Base-by-base conservation (phyloP, 2,113 vertebrate species). In the Romanogobio albipinnatus region DNA sequence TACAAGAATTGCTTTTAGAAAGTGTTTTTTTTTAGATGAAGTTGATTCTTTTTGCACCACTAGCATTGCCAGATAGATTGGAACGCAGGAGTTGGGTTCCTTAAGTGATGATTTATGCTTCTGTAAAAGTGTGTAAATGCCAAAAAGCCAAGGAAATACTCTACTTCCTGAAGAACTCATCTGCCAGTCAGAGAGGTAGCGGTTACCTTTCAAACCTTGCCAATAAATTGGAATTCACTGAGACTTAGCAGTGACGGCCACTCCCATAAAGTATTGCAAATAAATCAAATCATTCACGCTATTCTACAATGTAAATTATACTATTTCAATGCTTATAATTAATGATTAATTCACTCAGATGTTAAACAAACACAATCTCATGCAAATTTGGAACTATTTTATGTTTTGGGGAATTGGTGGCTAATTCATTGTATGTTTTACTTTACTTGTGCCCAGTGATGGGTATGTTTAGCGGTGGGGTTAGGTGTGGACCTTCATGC, bases 1-100 rank as follows among this genome's bases (percentile, higher is more conserved):
- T 81, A 68, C 68, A 81, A 29, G 1, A 43, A 71, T 24, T 70
- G 66, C 49, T 82, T 82, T 73, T 5, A 70, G 26, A 36, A n/a
- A 39, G 17, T 0, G 7, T 0, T 10, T 80, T 43, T 82, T 80
- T 17, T 9, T n/a, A 15, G 39, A 49, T 51, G 17, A 81, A 51
- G 9, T 29, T 7, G 6, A 19, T 47, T 2, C 9, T 49, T 24
- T 43, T 43, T 29, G 47, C 19, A 78, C 22, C 6, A 22, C 22
- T 58, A 73, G n/a, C 70, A 24, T 49, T 11, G 7, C 45, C 13
- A 75, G 47, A 26, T 49, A 24, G n/a, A 74, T 26, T 74, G 22
- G 9, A 74, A 29, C 1, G 3, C 24, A 51, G 29, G 0, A 9
- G 13, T 9, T 70, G 66, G 19, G 19, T 43, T 43, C 5, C 1